Conservation (phyloP, 2,888 invertebrate genomes). For the Lampropteryx suffumata region DNA sequence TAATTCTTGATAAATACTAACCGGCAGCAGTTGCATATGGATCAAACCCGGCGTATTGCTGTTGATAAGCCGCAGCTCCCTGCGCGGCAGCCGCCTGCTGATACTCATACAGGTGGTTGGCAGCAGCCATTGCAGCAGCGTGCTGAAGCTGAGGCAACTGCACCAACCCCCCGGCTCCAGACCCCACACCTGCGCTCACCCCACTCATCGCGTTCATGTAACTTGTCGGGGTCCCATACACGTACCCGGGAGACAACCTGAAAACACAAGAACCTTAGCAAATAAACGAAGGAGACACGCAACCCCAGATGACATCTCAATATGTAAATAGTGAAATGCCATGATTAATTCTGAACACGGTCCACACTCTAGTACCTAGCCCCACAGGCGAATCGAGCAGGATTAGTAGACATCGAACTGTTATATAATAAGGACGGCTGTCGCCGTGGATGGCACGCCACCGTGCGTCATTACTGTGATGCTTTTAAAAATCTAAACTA, state of each 20-base stretch:
- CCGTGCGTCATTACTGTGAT: slow-evolving; percentile 73
- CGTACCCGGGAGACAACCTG: slow-evolving; percentile 85
- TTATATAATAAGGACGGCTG: slow-evolving; percentile 58
- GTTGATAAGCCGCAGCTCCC: slow-evolving; percentile 86
- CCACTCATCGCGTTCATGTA: slow-evolving; percentile 90
- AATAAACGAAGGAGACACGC: slow-evolving; percentile 1
- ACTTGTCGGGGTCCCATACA: slow-evolving; percentile 88
- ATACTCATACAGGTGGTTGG: slow-evolving; percentile 92
- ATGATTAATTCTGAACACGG: slow-evolving; percentile 37
- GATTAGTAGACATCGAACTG: slow-evolving; percentile 80
- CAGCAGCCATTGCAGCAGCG: slow-evolving; percentile 90
- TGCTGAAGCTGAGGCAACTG: slow-evolving; percentile 87
- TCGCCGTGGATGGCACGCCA: slow-evolving; percentile 59
- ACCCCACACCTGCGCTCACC: slow-evolving; percentile 72
- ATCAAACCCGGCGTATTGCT: slow-evolving; percentile 89
- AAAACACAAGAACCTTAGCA: slow-evolving; percentile 25
- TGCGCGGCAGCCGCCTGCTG: slow-evolving; percentile 91
- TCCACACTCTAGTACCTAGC: slow-evolving; percentile 75
- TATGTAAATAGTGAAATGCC: slow-evolving; percentile 22
- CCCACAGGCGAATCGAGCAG: slow-evolving; percentile 74
- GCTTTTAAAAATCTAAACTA: slow-evolving; percentile 50
- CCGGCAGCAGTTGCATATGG: slow-evolving; percentile 89
- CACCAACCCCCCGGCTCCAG: slow-evolving; percentile 86
- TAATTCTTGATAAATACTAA: slow-evolving; percentile 53
- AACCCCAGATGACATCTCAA: slow-evolving; percentile 28